phyloP scores from a whole-genome alignment of 2,797 vertebrate species.

The Alfaro cultratus region DNA sequence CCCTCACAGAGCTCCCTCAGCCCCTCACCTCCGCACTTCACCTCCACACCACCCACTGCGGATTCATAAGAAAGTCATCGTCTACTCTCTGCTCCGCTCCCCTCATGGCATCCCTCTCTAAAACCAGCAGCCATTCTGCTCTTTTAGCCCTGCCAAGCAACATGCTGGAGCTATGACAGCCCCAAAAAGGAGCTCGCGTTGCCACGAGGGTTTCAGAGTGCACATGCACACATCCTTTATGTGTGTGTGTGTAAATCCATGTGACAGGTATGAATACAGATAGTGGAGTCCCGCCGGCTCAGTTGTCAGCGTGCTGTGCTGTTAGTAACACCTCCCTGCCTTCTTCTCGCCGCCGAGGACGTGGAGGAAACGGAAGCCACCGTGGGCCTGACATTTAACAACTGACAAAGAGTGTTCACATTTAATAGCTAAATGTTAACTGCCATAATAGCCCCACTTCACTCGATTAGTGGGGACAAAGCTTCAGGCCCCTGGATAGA shows the following conservation, averaged over 20 bases:
- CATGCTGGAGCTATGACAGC: constrained; percentile 46
- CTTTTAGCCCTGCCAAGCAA: constrained; percentile 62
- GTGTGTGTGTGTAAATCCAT: constrained; percentile 23
- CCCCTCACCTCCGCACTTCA: background rate
- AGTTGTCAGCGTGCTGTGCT: constrained; percentile 33
- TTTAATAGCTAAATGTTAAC: constrained; percentile 81
- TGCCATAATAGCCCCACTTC: constrained; percentile 72
- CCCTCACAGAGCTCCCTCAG: constrained; percentile 11
- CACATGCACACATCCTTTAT: background rate
- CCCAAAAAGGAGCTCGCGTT: constrained; percentile 36
- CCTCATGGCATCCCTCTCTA: constrained; percentile 49
- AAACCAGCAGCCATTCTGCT: constrained; percentile 60
- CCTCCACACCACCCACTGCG: constrained; percentile 7
- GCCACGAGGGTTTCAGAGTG: constrained; percentile 1
- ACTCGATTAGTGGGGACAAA: constrained; percentile 54
- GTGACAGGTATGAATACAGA: constrained; percentile 54
- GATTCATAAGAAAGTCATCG: constrained; percentile 60
- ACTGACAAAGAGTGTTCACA: constrained; percentile 79
- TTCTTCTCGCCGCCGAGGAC: constrained; percentile 28
- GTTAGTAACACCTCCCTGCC: constrained; percentile 33
- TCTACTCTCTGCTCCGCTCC: constrained; percentile 49
- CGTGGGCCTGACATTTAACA: constrained; percentile 80
- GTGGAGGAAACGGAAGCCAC: constrained; percentile 45
- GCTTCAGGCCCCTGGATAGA: constrained; percentile 41
- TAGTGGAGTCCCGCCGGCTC: constrained; percentile 50